These are phyloP conservation scores for Teleogryllus oceanicus DNA, from an alignment of 2,888 invertebrate genomes.

Conservation along the genomic window DNA sequence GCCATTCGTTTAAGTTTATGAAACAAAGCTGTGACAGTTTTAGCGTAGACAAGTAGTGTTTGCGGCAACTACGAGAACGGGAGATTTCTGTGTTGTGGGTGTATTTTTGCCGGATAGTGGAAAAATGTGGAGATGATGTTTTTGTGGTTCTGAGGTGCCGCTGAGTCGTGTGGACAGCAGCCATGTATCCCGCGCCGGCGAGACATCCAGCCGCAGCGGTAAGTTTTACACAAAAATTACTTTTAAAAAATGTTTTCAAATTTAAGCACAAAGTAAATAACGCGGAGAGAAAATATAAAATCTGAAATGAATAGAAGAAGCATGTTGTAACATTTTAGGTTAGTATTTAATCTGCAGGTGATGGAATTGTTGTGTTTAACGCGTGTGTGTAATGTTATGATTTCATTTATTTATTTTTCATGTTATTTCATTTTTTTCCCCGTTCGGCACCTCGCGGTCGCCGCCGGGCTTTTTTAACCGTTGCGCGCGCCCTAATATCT, in stretches of 20 bases:
- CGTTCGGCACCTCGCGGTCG: too few species aligned
- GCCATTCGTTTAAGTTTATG: constrained; percentile 32
- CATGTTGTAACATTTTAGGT: too few species aligned
- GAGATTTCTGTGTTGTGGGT: constrained; percentile 30
- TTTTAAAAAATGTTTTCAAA: not conserved
- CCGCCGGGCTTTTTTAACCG: too few species aligned
- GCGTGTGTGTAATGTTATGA: too few species aligned
- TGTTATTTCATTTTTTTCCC: too few species aligned
- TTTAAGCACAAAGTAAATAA: too few species aligned
- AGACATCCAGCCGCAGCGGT: constrained; percentile 74
- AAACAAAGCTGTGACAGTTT: constrained; percentile 34
- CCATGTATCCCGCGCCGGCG: constrained; percentile 72
- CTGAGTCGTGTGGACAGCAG: constrained; percentile 35
- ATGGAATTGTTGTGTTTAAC: too few species aligned
- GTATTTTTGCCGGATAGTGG: constrained; percentile 25
- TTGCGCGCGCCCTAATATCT: too few species aligned
- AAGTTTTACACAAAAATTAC: constrained; percentile 49
- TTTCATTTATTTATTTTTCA: too few species aligned
- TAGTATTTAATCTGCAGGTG: too few species aligned
- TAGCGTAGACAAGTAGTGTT: constrained; percentile 29
- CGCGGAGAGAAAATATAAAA: too few species aligned
- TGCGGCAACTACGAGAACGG: not conserved
- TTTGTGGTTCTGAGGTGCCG: constrained; percentile 31
- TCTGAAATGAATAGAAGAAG: too few species aligned
- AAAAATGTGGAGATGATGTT: constrained; percentile 38